These are phyloP conservation scores for Mactra quadrangularis DNA, from an alignment of 1,140 invertebrate genomes.

Conservation along the genomic window DNA sequence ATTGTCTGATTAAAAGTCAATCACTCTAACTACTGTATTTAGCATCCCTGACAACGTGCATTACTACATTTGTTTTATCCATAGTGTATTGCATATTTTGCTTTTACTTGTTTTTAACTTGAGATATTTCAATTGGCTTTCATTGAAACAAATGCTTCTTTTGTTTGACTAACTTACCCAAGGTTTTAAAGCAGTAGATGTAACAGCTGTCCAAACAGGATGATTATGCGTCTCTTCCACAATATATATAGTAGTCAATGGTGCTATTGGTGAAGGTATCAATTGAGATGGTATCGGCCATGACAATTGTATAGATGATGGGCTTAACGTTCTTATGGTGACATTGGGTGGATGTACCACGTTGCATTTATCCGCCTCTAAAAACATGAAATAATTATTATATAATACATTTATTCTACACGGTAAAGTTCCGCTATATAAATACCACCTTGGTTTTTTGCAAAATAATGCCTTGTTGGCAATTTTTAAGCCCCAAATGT, in stretches of 20 bases:
- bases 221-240: constrained; percentile 12
- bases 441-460: no score
- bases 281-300: background rate
- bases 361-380: background rate
- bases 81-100: no score
- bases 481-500: no score
- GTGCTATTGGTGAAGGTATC: background rate
- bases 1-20: no score
- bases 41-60: no score
- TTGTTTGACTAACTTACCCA: no score
- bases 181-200: background rate
- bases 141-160: no score
- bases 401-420: background rate
- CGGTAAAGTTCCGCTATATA: background rate
- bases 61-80: no score
- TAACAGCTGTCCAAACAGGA: background rate
- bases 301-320: background rate
- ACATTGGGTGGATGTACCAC: background rate
- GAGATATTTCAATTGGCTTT: no score
- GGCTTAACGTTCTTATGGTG: background rate
- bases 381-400: background rate
- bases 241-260: background rate
- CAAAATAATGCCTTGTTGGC: no score
- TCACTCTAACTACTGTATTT: no score
- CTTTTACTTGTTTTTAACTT: no score